Evolutionary conservation across 2,888 invertebrate genomes (phyloP), one percentile per base, ranked within the genome.

Genomic region (Habroteleia sp.): DNA sequence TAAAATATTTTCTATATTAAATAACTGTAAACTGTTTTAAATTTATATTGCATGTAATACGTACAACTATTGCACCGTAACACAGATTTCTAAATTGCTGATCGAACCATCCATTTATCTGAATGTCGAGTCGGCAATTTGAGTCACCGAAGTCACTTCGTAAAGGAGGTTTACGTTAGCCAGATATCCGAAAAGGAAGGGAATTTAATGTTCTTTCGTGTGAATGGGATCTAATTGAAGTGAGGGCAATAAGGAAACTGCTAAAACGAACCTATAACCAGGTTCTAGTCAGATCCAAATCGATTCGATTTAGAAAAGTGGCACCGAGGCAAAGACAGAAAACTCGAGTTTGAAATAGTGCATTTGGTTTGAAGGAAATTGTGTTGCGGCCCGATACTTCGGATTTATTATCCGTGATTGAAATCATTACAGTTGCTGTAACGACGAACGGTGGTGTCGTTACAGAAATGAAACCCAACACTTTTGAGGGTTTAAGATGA

Each of bases 161-260:
- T 29, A 23, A 65, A 66, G 54, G 44, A 56, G 46, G 66, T 68
- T 68, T 68, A 48, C 50, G 50, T 60, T 69, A 60, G 54, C 39
- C 46, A 71, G 69, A 71, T 71, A 71, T 62, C 52, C 44, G 7
- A 62, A 52, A 54, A 71, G 23, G 62, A 62, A 69, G 46, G 50
- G 62, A 71, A 60, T 54, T 58, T 62, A 62, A 71, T 62, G 71
- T 62, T 71, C 60, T 54, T 71, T 54, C 62, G 62, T 62, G 71
- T 71, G 71, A 71, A 71, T 71, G 39, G 46, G 42, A 46, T 46
- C 54, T 71, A 71, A 62, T 71, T 54, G 71, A 39, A 62, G 60
- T 13, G 62, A 58, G 33, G 29, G 71, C 39, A 71, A 71, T 62
- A 71, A 60, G 69, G 62, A 71, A 62, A 69, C 60, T 62, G 16